These are phyloP conservation scores for Rhinolophus sinicus DNA, from an alignment of 2,113 vertebrate genomes.

Conservation along the genomic window DNA sequence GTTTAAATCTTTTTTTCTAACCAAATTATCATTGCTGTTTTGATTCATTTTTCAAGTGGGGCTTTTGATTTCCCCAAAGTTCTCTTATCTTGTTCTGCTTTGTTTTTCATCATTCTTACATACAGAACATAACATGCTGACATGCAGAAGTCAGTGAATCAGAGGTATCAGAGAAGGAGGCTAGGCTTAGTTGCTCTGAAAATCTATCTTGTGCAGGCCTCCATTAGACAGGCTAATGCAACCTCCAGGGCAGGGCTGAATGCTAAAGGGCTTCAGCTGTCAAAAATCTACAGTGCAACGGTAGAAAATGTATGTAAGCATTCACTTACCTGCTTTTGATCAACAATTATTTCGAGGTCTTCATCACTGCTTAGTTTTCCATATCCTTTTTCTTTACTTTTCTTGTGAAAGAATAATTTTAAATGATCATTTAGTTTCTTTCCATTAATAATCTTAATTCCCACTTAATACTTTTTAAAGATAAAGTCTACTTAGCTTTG, in stretches of 20 bases:
- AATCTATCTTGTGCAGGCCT: neutral
- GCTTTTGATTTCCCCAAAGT: neutral
- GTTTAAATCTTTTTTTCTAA: neutral
- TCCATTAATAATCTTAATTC: constrained; percentile 74
- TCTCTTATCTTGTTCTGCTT: neutral
- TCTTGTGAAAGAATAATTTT: constrained; percentile 83
- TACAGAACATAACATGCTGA: neutral
- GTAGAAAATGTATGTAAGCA: constrained; percentile 63
- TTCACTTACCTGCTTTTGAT: constrained; percentile 79
- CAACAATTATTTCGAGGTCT: constrained; percentile 76
- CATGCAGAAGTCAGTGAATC: constrained; percentile 13
- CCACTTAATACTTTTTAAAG: constrained; percentile 73
- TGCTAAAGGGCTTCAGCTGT: neutral
- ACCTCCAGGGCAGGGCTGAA: neutral
- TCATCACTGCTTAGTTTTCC: constrained; percentile 82
- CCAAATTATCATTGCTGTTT: constrained; percentile 17
- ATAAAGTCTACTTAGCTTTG: constrained; percentile 46
- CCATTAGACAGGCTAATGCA: neutral
- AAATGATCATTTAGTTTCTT: constrained; percentile 77
- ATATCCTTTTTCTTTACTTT: constrained; percentile 81
- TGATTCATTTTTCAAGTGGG: neutral
- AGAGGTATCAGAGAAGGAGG: neutral
- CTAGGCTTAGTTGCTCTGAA: neutral
- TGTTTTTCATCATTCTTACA: neutral
- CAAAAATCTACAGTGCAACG: constrained; percentile 48